A percentile compares a stretch with the other conserved stretches of the same genome.
Conservation (phyloP, 2,888 invertebrate species). For the Hartigia nigra region DNA sequence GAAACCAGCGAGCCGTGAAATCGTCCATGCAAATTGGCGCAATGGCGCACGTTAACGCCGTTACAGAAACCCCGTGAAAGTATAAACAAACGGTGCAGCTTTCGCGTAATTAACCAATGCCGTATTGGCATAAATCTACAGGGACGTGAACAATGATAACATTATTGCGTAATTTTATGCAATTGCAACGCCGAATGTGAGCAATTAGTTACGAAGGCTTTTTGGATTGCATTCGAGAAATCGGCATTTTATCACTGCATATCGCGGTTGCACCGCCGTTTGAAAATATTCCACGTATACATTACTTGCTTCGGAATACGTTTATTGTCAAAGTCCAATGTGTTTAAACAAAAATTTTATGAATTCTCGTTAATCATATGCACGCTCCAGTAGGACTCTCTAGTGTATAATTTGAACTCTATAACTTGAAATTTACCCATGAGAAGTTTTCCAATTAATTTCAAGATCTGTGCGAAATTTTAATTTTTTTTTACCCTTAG, state of each 20-base stretch:
- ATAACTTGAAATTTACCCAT: neutral
- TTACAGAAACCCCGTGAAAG: conserved; percentile 34
- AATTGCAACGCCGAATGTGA: conserved; percentile 1
- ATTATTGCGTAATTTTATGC: conserved; percentile 39
- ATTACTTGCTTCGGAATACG: neutral
- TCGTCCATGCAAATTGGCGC: conserved; percentile 40
- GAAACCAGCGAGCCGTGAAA: conserved; percentile 26
- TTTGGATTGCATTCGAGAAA: conserved; percentile 2
- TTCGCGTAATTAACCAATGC: conserved; percentile 32
- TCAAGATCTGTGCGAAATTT: neutral
- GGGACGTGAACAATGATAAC: conserved; percentile 35
- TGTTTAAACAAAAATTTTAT: neutral
- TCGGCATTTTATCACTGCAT: neutral
- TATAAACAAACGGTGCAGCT: conserved; percentile 39
- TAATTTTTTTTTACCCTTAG: neutral
- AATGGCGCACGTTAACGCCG: conserved; percentile 25
- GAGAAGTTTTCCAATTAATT: neutral
- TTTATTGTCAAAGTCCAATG: neutral
- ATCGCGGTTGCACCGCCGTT: neutral
- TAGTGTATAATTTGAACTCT: neutral
- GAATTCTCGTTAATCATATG: neutral
- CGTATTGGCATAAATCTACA: conserved; percentile 10
- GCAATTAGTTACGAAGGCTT: conserved; percentile 8
- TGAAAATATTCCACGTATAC: neutral
- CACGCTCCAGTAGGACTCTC: neutral